Base-by-base conservation (phyloP, 2,113 vertebrate species). In the Panurus biarmicus region DNA sequence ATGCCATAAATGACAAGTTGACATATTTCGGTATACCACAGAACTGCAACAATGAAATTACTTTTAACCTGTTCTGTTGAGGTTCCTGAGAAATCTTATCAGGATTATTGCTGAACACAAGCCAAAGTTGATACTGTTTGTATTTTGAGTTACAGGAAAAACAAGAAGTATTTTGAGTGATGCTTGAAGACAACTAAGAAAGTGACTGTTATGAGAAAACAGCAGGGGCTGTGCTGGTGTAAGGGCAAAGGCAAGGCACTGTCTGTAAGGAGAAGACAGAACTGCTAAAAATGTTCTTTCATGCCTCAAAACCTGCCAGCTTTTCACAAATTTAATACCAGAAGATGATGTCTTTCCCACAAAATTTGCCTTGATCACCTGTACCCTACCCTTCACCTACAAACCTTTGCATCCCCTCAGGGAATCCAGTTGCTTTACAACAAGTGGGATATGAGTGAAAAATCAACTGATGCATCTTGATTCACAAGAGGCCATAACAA, bases 1-100 rank as follows among this genome's bases (percentile, higher is more conserved):
- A 71, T 75, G 79, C 56, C 83, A 83, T 85, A 96, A 93, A 86
- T 72, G 76, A 93, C 94, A 95, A 85, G n/a, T 90, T 90, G 86
- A 92, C 94, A 35, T 86, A 90, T 93, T 95, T 94, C 6, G 1
- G 19, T 77, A 70, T 48, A 67, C 83, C 61, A 29, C 83, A 84
- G 65, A 94, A 93, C 53, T 93, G 70, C 73, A n/a, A 92, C 94
- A 96, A 24, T 72, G 61, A 85, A 85, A 60, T 90, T 12, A 61
- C 89, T 94, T 93, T 81, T 71, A 77, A 80, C 79, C 93, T 81
- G 35, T 50, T 87, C 38, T 10, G 44, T 48, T 64, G 67, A 87
- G 10, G 25, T 40, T 94, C 65, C 44, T 57, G 76, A 92, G 72
- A 84, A 92, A 74, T 90, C 73, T 92, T 93, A 95, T 89, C 89